Conservation (phyloP, 2,888 invertebrate species). For the Fissipunctia ypsillon region DNA sequence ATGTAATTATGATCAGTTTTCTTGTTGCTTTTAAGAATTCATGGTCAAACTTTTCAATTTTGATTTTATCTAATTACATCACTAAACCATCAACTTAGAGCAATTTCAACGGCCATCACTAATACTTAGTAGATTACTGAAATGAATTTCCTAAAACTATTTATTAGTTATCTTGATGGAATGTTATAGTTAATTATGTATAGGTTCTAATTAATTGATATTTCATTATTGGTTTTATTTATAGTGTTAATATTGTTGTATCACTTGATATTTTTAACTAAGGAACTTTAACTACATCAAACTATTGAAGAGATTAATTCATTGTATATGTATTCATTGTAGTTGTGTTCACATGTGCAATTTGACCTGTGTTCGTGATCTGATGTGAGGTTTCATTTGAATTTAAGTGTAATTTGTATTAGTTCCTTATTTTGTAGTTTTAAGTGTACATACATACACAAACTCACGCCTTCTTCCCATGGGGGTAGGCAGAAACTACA, state of each 20-base stretch:
- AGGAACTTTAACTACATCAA: conserved; percentile 81
- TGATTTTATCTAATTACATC: conserved; percentile 76
- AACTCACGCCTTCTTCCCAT: too few species aligned
- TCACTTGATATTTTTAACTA: conserved; percentile 88
- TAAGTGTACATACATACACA: too few species aligned
- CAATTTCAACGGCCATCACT: conserved; percentile 66
- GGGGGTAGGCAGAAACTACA: too few species aligned
- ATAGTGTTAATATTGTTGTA: conserved; percentile 83
- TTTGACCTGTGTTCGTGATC: conserved; percentile 89
- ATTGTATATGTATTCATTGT: conserved; percentile 84
- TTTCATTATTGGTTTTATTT: conserved; percentile 86
- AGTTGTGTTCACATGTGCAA: conserved; percentile 87
- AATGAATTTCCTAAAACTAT: conserved; percentile 74
- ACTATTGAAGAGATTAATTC: conserved; percentile 88
- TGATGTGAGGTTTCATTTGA: conserved; percentile 87
- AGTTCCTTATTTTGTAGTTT: conserved; percentile 89
- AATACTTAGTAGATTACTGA: conserved; percentile 74
- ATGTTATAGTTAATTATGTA: conserved; percentile 78
- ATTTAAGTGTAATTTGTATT: conserved; percentile 87
- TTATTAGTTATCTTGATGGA: conserved; percentile 77
- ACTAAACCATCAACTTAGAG: conserved; percentile 77
- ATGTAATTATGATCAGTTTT: conserved; percentile 72
- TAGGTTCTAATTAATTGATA: conserved; percentile 85
- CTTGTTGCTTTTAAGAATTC: conserved; percentile 77
- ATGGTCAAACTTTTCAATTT: conserved; percentile 76